These are phyloP conservation scores for Phyllostomus hastatus DNA, from an alignment of 2,113 vertebrate genomes.

Conservation along the genomic window DNA sequence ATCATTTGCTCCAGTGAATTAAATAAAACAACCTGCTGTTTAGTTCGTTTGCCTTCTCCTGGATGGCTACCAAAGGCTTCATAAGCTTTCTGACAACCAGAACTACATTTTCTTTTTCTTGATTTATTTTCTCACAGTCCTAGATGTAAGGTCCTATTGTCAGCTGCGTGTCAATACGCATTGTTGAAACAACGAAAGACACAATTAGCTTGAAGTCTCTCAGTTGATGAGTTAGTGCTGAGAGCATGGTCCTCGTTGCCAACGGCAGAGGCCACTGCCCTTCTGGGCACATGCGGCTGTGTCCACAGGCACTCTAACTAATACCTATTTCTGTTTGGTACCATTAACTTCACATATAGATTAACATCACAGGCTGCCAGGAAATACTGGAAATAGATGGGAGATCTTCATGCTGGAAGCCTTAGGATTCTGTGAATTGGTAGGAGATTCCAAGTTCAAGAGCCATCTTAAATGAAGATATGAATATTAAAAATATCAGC, in stretches of 20 bases:
- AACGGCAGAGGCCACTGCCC: not conserved
- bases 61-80: not conserved
- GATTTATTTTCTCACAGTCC: not conserved
- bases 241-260: not conserved
- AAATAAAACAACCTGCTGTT: not conserved
- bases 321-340: not conserved
- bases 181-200: not conserved
- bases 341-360: not conserved
- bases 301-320: not conserved
- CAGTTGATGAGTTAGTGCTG: not conserved
- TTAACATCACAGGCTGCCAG: not conserved
- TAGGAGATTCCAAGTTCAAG: not conserved
- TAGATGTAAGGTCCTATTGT: not conserved
- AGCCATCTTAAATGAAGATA: not conserved
- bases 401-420: not conserved
- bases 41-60: not conserved
- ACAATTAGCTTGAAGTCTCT: not conserved
- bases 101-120: not conserved
- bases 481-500: not conserved
- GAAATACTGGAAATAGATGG: not conserved
- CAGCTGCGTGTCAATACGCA: not conserved
- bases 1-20: not conserved
- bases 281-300: not conserved
- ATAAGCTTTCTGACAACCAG: not conserved
- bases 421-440: not conserved